These are phyloP conservation scores for Enteromius viviparus DNA, from an alignment of 2,797 vertebrate species.

Conservation along the genomic window DNA sequence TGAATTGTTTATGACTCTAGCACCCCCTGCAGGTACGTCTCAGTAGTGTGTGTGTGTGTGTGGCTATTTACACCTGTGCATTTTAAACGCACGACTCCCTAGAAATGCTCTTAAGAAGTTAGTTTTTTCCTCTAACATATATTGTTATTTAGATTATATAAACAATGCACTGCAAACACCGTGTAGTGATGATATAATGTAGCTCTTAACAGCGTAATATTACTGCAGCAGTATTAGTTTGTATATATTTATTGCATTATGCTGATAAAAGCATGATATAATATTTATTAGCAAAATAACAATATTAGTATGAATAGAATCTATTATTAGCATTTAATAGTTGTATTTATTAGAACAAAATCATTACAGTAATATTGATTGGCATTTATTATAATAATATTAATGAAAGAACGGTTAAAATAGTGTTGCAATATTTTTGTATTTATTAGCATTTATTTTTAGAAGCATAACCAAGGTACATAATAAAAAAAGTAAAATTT, in stretches of 20 bases:
- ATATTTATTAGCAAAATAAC: neutral
- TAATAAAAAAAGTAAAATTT: neutral
- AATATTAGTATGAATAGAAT: neutral
- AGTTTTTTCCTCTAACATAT: no score
- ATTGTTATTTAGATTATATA: neutral
- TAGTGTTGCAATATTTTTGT: neutral
- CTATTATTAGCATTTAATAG: neutral
- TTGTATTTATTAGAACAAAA: neutral
- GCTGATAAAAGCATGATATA: neutral
- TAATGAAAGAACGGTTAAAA: neutral
- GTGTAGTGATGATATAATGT: neutral
- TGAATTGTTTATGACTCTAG: conserved; percentile 31
- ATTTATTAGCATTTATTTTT: neutral
- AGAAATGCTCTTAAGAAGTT: neutral
- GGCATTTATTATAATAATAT: neutral
- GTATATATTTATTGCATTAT: neutral
- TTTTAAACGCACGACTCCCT: neutral
- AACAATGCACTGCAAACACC: neutral
- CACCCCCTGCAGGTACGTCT: conserved; percentile 11
- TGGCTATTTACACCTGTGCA: neutral
- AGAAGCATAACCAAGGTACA: neutral
- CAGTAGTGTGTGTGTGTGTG: neutral
- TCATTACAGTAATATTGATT: neutral
- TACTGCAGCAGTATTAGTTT: neutral
- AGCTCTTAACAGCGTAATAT: neutral